These are phyloP conservation scores for Adineta ricciae DNA, from an alignment of 2,888 invertebrate species.

Conservation along the genomic window DNA sequence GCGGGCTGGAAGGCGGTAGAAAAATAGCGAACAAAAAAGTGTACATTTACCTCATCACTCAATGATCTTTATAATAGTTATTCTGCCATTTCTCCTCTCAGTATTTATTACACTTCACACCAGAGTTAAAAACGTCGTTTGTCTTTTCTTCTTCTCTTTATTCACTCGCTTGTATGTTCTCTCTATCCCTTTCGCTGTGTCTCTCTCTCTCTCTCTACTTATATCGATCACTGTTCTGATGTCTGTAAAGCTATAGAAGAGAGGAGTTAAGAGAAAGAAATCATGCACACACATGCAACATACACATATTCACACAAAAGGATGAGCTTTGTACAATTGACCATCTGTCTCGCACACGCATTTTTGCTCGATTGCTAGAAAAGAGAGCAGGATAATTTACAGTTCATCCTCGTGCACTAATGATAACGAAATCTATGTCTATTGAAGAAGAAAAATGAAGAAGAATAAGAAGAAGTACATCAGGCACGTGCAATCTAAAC, in stretches of 20 bases:
- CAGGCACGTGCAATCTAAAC: neutral
- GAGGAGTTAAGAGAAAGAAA: neutral
- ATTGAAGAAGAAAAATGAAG: too few relatives aligned
- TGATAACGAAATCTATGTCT: neutral
- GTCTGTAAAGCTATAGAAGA: neutral
- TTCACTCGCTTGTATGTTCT: neutral
- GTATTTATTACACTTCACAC: conserved; percentile 10
- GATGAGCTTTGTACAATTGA: conserved; percentile 12
- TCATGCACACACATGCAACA: conserved; percentile 11
- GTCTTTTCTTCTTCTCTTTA: neutral
- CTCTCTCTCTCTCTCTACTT: too few relatives aligned
- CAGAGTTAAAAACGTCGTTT: neutral
- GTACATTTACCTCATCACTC: neutral
- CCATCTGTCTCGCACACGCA: neutral
- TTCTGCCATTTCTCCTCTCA: neutral
- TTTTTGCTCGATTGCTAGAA: neutral
- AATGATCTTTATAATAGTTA: neutral
- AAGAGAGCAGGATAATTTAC: neutral
- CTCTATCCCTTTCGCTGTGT: neutral
- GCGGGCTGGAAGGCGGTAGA: too few relatives aligned
- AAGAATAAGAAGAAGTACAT: neutral
- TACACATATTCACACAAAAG: conserved; percentile 8
- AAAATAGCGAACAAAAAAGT: neutral
- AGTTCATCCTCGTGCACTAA: neutral
- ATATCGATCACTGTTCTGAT: neutral